Conservation (phyloP, 2,797 vertebrate genomes). For the Eupleurogrammus muticus region DNA sequence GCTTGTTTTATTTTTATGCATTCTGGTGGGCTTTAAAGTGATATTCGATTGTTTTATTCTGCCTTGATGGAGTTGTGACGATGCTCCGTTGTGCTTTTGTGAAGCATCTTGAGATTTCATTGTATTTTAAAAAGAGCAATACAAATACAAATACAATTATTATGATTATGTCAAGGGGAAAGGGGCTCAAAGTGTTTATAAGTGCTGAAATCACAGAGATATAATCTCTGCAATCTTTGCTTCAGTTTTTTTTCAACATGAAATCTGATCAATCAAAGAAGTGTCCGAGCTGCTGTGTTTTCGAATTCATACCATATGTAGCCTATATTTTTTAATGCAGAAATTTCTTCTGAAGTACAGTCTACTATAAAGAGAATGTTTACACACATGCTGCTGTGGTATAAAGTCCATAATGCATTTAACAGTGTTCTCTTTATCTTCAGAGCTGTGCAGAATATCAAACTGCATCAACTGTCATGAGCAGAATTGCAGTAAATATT, state of each 20-base stretch:
- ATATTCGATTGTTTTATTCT: too few relatives aligned
- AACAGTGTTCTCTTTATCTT: slow-evolving; percentile 28
- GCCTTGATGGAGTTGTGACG: too few relatives aligned
- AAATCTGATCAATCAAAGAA: slow-evolving; percentile 9
- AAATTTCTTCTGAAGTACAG: neutral
- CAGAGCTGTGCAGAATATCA: slow-evolving; percentile 23
- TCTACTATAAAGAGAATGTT: neutral
- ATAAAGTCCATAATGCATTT: slow-evolving; percentile 11
- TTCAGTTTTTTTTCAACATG: neutral
- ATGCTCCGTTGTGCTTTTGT: too few relatives aligned
- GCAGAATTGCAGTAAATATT: slow-evolving; percentile 48
- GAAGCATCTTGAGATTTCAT: too few relatives aligned
- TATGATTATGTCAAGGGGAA: neutral
- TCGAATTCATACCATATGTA: neutral
- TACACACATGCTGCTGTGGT: neutral
- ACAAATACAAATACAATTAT: too few relatives aligned
- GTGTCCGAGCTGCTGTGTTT: neutral
- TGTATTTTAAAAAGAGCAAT: too few relatives aligned
- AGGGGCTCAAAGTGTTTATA: neutral
- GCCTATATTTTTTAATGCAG: slow-evolving; percentile 1
- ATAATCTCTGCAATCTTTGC: neutral
- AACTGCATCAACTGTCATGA: slow-evolving; percentile 48
- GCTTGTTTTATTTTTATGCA: too few relatives aligned
- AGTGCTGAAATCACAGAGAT: neutral
- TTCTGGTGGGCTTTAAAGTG: too few relatives aligned